Percentiles rank a stretch among this genome's conserved stretches.
phyloP scores from a whole-genome alignment of 2,113 vertebrate species.

The Phaethon lepturus region DNA sequence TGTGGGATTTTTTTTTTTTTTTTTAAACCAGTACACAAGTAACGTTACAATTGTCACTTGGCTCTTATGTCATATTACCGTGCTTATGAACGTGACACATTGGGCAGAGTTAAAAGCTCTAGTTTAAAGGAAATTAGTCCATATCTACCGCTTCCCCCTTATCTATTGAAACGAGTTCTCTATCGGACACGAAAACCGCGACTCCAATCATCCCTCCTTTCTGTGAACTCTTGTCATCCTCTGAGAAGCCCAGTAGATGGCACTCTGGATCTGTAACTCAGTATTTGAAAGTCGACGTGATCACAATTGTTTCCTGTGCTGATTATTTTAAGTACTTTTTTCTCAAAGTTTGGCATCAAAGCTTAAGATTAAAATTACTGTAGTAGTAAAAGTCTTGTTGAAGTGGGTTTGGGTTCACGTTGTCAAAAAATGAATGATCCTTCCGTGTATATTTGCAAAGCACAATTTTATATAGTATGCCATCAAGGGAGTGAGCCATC shows the following conservation, averaged over 20 bases:
- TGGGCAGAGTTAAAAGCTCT: neutral
- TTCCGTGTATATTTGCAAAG: neutral
- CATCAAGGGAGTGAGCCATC: neutral
- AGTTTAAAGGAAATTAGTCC: neutral
- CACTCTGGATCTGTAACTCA: neutral
- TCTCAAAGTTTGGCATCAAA: neutral
- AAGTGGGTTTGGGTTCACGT: neutral
- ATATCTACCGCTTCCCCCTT: neutral
- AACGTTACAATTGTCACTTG: neutral
- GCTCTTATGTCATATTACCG: neutral
- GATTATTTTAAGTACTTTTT: neutral
- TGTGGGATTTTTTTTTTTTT: neutral
- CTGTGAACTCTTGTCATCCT: neutral
- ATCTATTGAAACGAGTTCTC: neutral
- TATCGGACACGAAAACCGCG: fast-evolving
- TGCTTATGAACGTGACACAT: neutral
- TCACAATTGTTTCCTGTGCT: neutral
- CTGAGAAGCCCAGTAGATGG: constrained; percentile 4
- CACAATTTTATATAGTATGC: neutral
- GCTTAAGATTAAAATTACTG: neutral
- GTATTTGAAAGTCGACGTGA: neutral
- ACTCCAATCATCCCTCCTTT: neutral
- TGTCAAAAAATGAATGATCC: neutral
- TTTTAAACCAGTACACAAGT: neutral
- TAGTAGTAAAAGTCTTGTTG: neutral